Percentiles rank a stretch among this genome's conserved stretches.
phyloP scores from a whole-genome alignment of 1,140 invertebrate genomes.

The Theocolax elegans region DNA sequence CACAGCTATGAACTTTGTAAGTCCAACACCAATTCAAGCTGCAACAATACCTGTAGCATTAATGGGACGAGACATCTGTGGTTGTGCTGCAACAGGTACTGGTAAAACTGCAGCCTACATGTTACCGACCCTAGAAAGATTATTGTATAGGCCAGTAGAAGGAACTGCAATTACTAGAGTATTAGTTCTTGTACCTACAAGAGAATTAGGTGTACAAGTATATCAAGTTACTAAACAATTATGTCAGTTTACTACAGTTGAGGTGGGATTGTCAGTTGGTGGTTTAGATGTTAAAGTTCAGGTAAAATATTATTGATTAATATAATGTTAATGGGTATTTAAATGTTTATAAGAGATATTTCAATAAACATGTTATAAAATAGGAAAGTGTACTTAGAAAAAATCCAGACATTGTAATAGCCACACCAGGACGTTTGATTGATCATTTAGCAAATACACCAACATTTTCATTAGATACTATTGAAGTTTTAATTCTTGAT shows the following conservation, averaged over 20 bases:
- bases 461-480: slow-evolving; percentile 87
- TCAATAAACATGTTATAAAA: slow-evolving; percentile 37
- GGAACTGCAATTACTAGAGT: slow-evolving; percentile 82
- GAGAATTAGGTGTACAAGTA: slow-evolving; percentile 96
- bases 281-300: slow-evolving; percentile 95
- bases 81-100: slow-evolving; percentile 97
- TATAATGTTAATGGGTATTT: slow-evolving; percentile 7
- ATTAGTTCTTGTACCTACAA: slow-evolving; percentile 93
- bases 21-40: slow-evolving; percentile 64
- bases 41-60: slow-evolving; percentile 94
- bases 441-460: slow-evolving; percentile 97
- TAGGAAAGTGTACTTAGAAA: slow-evolving; percentile 87
- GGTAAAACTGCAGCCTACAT: slow-evolving; percentile 99
- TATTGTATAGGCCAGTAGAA: slow-evolving; percentile 80
- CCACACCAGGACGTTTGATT: slow-evolving; percentile 96
- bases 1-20: slow-evolving; percentile 29
- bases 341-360: not conserved
- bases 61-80: slow-evolving; percentile 89
- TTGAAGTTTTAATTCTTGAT: slow-evolving; percentile 95
- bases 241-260: slow-evolving; percentile 86
- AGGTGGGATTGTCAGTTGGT: slow-evolving; percentile 87
- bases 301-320: slow-evolving; percentile 58
- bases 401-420: slow-evolving; percentile 97
- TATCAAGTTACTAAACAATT: slow-evolving; percentile 94
- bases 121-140: slow-evolving; percentile 94